Evolutionary conservation across 1,140 invertebrate genomes (phyloP), one percentile per base, ranked within the genome.

Genomic region (Drosophila mayri): DNA sequence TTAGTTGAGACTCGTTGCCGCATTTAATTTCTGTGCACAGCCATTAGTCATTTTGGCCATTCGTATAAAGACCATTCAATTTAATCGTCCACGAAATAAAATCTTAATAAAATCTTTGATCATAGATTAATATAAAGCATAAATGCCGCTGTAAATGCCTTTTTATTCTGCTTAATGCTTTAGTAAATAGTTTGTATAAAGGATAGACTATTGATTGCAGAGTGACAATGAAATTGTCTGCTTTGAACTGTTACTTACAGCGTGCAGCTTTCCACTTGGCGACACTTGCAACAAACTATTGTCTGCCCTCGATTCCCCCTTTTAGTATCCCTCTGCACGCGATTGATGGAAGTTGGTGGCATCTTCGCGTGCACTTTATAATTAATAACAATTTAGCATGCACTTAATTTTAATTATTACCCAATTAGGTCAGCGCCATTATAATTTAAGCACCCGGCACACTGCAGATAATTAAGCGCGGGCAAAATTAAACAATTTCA

Each of bases 351-450:
- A 62, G 38, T 62, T 54, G 50, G 30, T 46, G 41, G 49, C 54
- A 49, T 54, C 43, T 49, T 55, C 38, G 59, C 63, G 32, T 77
- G 64, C 73, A 72, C 47, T 80, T 79, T 50, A 90, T 85, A 90
- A 90, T 90, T 81, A 85, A 90, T 90, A 85, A 81, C 79, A 81
- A 90, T 90, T 90, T 90, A 90, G 85, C 81, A 75, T 84, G 67
- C 67, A 91, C 75, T 87, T 84, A 78, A 79, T 91, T 81, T 79
- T 79, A 87, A 87, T 91, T 87, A 91, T 91, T 79, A 84, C 77
- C 68, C 87, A 91, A 91, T 91, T 91, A 91, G 83, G 88, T 91
- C 88, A 87, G 38, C 61, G 60, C 65, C 74, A 76, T 88, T 81
- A 78, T 66, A 63, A 78, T 81, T 79, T 75, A 79, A 88, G 62